These are phyloP conservation scores for Tolmerus cingulatus DNA, from an alignment of 2,888 invertebrate genomes.

Conservation along the genomic window DNA sequence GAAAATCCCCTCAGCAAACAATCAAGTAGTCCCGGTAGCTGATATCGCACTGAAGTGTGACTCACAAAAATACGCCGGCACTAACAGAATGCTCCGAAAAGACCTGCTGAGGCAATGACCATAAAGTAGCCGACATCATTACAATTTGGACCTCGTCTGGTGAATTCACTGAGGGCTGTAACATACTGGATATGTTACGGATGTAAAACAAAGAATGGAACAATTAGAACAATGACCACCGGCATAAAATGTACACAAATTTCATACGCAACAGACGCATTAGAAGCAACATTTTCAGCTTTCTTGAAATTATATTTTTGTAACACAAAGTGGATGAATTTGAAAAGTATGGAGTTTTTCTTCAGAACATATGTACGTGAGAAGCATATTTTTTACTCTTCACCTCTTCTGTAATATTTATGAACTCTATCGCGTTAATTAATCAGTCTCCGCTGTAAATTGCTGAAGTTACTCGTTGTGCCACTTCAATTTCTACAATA, in stretches of 20 bases:
- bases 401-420: not conserved
- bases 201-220: not conserved
- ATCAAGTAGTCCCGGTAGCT: not conserved
- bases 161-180: not conserved
- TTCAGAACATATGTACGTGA: not conserved
- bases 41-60: conserved; percentile 19
- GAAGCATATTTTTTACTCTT: not conserved
- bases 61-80: not conserved
- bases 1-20: not conserved
- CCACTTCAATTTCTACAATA: not conserved
- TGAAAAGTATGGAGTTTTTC: not conserved
- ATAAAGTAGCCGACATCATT: not conserved
- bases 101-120: conserved; percentile 11
- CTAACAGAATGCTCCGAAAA: not conserved
- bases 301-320: not conserved
- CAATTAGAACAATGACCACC: not conserved
- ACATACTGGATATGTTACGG: not conserved
- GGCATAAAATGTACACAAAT: not conserved
- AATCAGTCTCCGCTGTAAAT: not conserved
- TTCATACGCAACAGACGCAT: not conserved
- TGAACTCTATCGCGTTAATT: not conserved
- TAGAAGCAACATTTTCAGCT: not conserved
- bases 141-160: not conserved
- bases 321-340: not conserved
- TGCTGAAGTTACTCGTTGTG: not conserved